A percentile compares a stretch with the other conserved stretches of the same genome.
phyloP scores from a whole-genome alignment of 2,113 vertebrate species.

The Paracanthobrama guichenoti region DNA sequence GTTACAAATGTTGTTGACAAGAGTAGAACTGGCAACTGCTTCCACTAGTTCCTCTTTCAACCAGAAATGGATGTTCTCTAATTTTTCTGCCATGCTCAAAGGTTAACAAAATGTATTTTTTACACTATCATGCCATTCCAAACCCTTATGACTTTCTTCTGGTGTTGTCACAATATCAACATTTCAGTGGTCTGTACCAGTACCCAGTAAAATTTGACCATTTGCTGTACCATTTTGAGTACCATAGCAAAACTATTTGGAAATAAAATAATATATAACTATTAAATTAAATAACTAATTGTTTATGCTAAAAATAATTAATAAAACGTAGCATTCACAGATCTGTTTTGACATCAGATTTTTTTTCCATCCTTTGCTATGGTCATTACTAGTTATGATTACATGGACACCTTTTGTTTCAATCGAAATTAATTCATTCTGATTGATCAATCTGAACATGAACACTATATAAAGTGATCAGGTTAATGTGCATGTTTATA shows the following conservation, averaged over 20 bases:
- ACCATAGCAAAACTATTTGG: background rate
- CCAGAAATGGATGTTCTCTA: background rate
- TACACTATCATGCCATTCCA: background rate
- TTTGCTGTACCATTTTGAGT: background rate
- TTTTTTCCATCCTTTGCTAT: too few relatives aligned
- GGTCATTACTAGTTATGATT: too few relatives aligned
- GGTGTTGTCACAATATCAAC: background rate
- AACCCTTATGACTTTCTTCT: background rate
- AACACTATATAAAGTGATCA: too few relatives aligned
- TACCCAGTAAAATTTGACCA: background rate
- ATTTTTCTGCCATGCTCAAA: background rate
- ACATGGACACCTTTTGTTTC: too few relatives aligned
- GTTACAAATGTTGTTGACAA: conserved; percentile 9
- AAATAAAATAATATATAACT: background rate
- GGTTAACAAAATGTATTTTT: background rate
- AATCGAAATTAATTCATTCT: too few relatives aligned
- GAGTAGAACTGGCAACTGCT: conserved; percentile 16
- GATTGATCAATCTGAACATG: too few relatives aligned
- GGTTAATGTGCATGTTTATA: too few relatives aligned
- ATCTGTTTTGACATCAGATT: background rate
- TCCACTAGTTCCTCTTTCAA: conserved; percentile 27
- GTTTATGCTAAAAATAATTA: background rate
- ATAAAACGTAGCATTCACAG: background rate
- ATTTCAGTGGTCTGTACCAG: background rate
- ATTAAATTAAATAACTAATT: background rate